Conservation (phyloP, 2,888 invertebrate species). For the Zootermopsis nevadensis region DNA sequence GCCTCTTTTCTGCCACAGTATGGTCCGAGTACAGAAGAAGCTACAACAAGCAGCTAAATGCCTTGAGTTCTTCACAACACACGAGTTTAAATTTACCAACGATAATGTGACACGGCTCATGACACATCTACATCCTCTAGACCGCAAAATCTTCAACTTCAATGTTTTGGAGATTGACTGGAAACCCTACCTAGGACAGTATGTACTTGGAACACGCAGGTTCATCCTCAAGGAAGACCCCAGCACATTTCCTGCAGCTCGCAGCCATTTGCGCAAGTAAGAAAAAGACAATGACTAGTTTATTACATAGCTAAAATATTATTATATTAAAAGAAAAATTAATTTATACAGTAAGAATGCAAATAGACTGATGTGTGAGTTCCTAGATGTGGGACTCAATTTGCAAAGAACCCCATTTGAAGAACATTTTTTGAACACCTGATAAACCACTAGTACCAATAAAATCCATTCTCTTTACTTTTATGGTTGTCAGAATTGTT, state of each 20-base stretch:
- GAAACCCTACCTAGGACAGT: conserved; percentile 66
- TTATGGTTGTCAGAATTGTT: too few relatives aligned
- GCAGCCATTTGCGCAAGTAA: conserved; percentile 60
- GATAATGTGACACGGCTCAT: conserved; percentile 61
- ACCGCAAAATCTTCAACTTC: conserved; percentile 64
- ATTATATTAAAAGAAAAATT: neutral
- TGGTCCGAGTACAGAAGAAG: conserved; percentile 66
- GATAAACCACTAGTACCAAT: too few relatives aligned
- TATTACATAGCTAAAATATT: neutral
- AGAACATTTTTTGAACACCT: too few relatives aligned
- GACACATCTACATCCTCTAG: conserved; percentile 59
- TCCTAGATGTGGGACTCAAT: too few relatives aligned
- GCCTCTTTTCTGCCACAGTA: conserved; percentile 60
- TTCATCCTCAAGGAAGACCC: conserved; percentile 67
- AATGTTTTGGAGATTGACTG: conserved; percentile 65
- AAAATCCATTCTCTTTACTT: too few relatives aligned
- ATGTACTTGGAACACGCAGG: conserved; percentile 66
- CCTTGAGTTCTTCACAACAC: conserved; percentile 68
- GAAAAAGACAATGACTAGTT: too few relatives aligned
- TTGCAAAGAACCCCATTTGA: too few relatives aligned
- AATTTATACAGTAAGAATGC: too few relatives aligned
- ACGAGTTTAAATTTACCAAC: conserved; percentile 65
- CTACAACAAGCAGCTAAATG: conserved; percentile 64
- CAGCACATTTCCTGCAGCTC: conserved; percentile 61
- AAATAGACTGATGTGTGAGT: too few relatives aligned